Base-by-base conservation (phyloP, 2,113 vertebrate species). In the Bos taurus region DNA sequence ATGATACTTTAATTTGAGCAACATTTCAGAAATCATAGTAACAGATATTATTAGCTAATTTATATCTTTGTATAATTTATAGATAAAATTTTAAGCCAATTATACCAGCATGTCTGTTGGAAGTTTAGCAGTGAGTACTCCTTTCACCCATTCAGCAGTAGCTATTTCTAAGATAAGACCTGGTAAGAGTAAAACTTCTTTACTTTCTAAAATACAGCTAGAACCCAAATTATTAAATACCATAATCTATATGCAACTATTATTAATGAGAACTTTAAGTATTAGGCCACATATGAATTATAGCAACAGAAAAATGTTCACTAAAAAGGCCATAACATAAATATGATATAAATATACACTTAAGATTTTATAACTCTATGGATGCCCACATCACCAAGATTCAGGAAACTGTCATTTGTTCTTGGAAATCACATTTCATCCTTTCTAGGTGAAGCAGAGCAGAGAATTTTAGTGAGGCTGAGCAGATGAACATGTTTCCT, bases 401-500 rank as follows among this genome's bases (percentile, higher is more conserved):
- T 93, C 91, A 77, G 82, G 78, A 64, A 71, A 97, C 54, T 28
- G 92, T 91, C 36, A 12, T 83, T 94, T 94, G 30, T 89, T 97
- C 71, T 96, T 91, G 48, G 90, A 97, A 95, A 86, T 21, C 12
- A 74, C 17, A 67, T 96, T 96, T 97, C n/a, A 83, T 36, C 77
- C 48, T 60, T 43, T 93, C 43, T 84, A 3, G 19, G 90, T 26
- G 50, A 88, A 96, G 60, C 11, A 54, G 82, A 87, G 64, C 28
- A 26, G 0, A 17, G 85, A 86, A 94, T 97, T 96, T 97, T 81
- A 52, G 89, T 14, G 64, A 96, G 52, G 6, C 36, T 17, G 10
- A 88, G 36, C 81, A 88, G 95, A 97, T 95, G 86, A 74, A 60
- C 0, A 1, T 7, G 81, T 96, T 96, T 97, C 12, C 57, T 98